These are phyloP conservation scores for Hylaea fasciaria DNA, from an alignment of 2,888 invertebrate species.

Conservation along the genomic window DNA sequence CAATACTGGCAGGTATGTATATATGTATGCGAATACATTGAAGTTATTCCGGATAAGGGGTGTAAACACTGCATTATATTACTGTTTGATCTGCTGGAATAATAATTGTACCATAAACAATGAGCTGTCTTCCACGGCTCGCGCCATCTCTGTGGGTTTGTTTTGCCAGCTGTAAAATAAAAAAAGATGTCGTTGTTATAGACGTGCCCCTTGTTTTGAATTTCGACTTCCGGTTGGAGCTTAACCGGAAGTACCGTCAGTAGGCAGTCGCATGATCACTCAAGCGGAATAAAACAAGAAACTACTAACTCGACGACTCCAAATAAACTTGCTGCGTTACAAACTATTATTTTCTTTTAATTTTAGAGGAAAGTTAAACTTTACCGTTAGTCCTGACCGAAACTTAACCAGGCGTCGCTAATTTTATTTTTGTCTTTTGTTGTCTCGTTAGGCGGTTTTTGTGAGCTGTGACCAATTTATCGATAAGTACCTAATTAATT, in stretches of 20 bases:
- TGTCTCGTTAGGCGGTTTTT: too few species aligned
- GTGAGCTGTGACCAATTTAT: too few species aligned
- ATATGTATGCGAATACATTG: too few species aligned
- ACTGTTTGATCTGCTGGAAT: too few species aligned
- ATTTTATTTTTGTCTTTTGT: too few species aligned
- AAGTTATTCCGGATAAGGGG: too few species aligned
- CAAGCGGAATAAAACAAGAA: neutral
- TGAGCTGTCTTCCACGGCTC: neutral
- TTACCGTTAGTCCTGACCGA: neutral
- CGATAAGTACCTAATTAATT: too few species aligned
- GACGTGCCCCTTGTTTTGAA: conserved; percentile 10
- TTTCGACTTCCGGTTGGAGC: conserved; percentile 2
- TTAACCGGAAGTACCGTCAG: conserved; percentile 6
- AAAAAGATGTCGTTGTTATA: neutral
- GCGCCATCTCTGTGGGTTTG: too few species aligned
- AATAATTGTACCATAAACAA: neutral
- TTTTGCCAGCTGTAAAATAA: conserved; percentile 15
- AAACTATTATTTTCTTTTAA: too few species aligned
- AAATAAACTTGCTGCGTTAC: too few species aligned
- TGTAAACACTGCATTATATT: too few species aligned
- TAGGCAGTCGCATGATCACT: neutral
- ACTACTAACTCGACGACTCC: neutral
- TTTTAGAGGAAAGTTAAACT: too few species aligned
- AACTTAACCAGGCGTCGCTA: neutral
- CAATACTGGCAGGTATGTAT: neutral